These are phyloP conservation scores for Oscheius sp. DNA, from an alignment of 2,888 invertebrate species.

Conservation along the genomic window DNA sequence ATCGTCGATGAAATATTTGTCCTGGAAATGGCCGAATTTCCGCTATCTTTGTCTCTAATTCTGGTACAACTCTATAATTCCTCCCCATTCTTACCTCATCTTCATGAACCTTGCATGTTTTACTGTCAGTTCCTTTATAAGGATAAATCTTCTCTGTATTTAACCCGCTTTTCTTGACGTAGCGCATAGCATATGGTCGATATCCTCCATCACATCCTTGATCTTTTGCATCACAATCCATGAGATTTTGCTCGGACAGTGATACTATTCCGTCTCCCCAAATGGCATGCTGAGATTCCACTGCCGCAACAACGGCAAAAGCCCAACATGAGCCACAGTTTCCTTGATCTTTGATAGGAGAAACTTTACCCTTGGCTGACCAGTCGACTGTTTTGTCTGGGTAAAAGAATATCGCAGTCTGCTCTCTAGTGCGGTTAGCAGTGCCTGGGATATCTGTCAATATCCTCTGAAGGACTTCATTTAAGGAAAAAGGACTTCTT, in stretches of 20 bases:
- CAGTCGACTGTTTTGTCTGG: constrained; percentile 50
- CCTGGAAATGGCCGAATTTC: too few relatives aligned
- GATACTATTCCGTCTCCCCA: constrained; percentile 43
- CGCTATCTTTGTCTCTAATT: too few relatives aligned
- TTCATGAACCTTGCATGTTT: too few relatives aligned
- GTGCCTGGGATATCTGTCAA: not conserved
- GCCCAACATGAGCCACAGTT: constrained; percentile 67
- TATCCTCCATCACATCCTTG: constrained; percentile 63
- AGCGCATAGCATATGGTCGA: constrained; percentile 53
- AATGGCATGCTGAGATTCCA: constrained; percentile 59
- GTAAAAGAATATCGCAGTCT: not conserved
- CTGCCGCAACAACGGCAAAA: constrained; percentile 60
- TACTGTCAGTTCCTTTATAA: not conserved
- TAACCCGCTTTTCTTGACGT: constrained; percentile 30
- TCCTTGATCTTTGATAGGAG: constrained; percentile 64
- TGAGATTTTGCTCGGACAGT: constrained; percentile 64
- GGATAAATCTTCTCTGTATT: not conserved
- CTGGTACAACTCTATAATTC: too few relatives aligned
- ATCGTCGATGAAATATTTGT: constrained; percentile 45
- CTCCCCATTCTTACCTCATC: too few relatives aligned
- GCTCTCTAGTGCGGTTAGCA: not conserved
- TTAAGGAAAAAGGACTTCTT: not conserved
- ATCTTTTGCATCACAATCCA: constrained; percentile 62
- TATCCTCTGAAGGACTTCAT: not conserved
- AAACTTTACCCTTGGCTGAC: constrained; percentile 54